Base-by-base conservation (phyloP, 1,140 invertebrate species). In the Lanistes nyassanus region DNA sequence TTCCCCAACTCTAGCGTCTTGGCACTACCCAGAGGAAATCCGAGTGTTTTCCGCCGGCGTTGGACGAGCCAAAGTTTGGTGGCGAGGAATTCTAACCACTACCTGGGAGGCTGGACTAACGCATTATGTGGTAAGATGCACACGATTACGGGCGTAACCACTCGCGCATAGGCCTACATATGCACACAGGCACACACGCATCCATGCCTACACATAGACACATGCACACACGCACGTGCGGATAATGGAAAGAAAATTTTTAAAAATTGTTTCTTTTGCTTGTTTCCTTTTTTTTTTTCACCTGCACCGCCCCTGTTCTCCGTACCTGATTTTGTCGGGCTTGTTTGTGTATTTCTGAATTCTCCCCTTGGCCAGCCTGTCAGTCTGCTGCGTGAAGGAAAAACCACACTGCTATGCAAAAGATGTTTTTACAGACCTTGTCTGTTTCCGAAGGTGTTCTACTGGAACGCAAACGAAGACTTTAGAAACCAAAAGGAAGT, bases 11-110 rank as follows among this genome's bases (percentile, higher is more conserved):
- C 65, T 77, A 85, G 84, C 82, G 1, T 71, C 81, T 1, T 47
- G 75, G 9, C 65, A 73, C 3, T 85, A 83, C 65, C 84, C 84
- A 34, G 76, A 80, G 64, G 84, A 85, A 73, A 75, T 85, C 7
- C 34, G 75, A 2, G 77, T 82, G 0, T 67, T 71, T 39, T 81
- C 81, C 7, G 65, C 78, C 31, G 80, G 80, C 29, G 58, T 53
- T 5, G 56, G 69, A 1, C 78, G 77, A 75, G 79, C 77, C 7
- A 47, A 60, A 9, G 37, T 85, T 4, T 81, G 80, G 75, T 85
- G 80, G 77, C 47, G 84, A 70, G 84, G 82, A 16, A 71, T 83
- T 36, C 76, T 67, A 19, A 81, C 71, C 34, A 62, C 72, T 9
- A 66, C 70, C 2, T 72, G 77, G 3, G 84, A 85, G 68, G 80